A percentile compares a stretch with the other conserved stretches of the same genome.
These are phyloP conservation scores for Metacarcinus magister DNA, from an alignment of 2,888 invertebrate genomes.

Conservation along the genomic window DNA sequence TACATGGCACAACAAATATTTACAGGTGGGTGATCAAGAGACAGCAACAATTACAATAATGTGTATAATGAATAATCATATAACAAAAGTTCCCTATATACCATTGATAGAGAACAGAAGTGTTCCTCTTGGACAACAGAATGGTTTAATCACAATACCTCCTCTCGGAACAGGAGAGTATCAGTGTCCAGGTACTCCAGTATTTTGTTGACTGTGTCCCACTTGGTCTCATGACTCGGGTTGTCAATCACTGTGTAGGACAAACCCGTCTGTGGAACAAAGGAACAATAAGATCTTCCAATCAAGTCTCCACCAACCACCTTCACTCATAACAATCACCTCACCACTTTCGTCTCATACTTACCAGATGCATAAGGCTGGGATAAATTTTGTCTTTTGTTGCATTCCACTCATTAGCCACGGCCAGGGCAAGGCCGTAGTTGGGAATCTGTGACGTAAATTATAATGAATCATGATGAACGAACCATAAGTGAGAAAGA, in stretches of 20 bases:
- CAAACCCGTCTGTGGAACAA: constrained; percentile 89
- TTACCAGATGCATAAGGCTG: constrained; percentile 94
- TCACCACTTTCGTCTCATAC: not conserved
- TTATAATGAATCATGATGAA: not conserved
- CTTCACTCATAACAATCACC: not conserved
- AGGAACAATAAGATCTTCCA: constrained; percentile 28
- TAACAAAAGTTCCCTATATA: not conserved
- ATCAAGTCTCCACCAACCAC: not conserved
- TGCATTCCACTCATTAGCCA: constrained; percentile 97
- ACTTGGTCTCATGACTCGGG: constrained; percentile 91
- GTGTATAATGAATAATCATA: not conserved
- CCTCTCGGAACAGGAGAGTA: constrained; percentile 91
- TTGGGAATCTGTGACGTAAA: constrained; percentile 87
- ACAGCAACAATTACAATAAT: not conserved
- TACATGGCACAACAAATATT: too few species aligned
- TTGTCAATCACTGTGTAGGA: constrained; percentile 97
- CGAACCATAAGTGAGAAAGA: not conserved
- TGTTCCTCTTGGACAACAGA: not conserved
- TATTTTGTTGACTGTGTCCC: constrained; percentile 91
- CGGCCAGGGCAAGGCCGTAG: constrained; percentile 95
- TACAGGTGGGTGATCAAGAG: too few species aligned
- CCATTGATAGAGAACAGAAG: not conserved
- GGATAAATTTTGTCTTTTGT: constrained; percentile 91
- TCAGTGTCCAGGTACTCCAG: constrained; percentile 93
- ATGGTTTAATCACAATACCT: constrained; percentile 84